Percentiles rank a stretch among this genome's conserved stretches.
These are phyloP conservation scores for Epirrita christyi DNA, from an alignment of 2,888 invertebrate species.

Conservation along the genomic window DNA sequence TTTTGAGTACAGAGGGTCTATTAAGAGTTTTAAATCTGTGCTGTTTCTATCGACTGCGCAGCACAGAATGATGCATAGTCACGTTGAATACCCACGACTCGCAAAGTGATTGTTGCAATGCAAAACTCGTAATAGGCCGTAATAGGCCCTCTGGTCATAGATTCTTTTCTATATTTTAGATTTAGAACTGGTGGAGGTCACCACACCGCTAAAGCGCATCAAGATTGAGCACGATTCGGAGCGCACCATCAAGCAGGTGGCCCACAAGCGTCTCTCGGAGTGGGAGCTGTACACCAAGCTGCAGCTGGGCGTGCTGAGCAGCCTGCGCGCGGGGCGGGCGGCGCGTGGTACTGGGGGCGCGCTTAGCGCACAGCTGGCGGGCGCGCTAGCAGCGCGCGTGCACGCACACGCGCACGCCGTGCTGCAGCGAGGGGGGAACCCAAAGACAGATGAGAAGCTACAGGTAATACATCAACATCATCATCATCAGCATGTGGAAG, in stretches of 20 bases:
- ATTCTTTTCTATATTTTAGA: constrained; percentile 49
- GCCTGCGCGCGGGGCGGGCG: constrained; percentile 83
- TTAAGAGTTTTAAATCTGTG: too few relatives aligned
- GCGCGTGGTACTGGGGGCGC: constrained; percentile 84
- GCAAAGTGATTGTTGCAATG: too few relatives aligned
- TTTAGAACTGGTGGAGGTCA: constrained; percentile 65
- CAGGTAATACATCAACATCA: too few relatives aligned
- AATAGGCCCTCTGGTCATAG: too few relatives aligned
- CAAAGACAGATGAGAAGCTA: constrained; percentile 67
- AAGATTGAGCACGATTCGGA: constrained; percentile 67
- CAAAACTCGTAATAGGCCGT: too few relatives aligned
- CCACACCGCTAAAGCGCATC: constrained; percentile 67
- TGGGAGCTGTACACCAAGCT: constrained; percentile 86
- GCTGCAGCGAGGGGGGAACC: constrained; percentile 59
- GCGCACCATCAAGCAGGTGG: constrained; percentile 53
- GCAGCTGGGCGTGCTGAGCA: constrained; percentile 88
- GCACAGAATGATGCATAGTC: too few relatives aligned
- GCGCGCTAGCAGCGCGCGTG: constrained; percentile 74
- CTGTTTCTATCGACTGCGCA: too few relatives aligned
- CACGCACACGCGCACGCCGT: constrained; percentile 70
- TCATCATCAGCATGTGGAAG: too few relatives aligned
- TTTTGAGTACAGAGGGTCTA: too few relatives aligned
- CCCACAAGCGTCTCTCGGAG: constrained; percentile 55
- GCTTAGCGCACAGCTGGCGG: constrained; percentile 86
- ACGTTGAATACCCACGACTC: too few relatives aligned